Conservation (phyloP, 2,888 invertebrate genomes). For the Hesperia comma region DNA sequence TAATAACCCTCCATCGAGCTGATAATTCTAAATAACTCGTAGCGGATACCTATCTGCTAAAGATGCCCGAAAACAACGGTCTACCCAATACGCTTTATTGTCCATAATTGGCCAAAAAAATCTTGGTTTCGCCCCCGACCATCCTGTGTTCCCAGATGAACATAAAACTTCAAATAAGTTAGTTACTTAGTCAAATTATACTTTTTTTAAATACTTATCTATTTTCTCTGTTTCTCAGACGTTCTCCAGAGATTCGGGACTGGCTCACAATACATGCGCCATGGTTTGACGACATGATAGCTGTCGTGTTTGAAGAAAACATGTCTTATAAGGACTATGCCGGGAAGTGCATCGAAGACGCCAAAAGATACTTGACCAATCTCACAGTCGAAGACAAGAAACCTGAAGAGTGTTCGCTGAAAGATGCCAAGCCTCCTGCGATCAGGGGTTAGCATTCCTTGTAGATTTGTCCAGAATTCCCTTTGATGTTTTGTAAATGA, state of each 20-base stretch:
- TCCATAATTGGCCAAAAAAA: too few species aligned
- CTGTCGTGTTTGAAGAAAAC: constrained; percentile 85
- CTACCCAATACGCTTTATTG: too few species aligned
- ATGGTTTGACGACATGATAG: constrained; percentile 86
- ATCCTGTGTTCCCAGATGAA: too few species aligned
- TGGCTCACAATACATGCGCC: constrained; percentile 87
- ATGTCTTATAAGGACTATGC: constrained; percentile 57
- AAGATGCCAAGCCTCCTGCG: neutral
- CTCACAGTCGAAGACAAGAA: constrained; percentile 39
- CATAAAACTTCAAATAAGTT: too few species aligned
- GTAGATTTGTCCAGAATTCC: neutral
- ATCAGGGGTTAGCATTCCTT: constrained; percentile 20
- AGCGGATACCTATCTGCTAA: too few species aligned
- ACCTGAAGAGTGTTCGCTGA: constrained; percentile 52
- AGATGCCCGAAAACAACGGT: too few species aligned
- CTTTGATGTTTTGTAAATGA: neutral
- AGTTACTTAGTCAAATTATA: too few species aligned
- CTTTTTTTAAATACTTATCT: too few species aligned
- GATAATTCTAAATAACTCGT: too few species aligned
- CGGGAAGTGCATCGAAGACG: constrained; percentile 42
- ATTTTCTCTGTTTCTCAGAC: constrained; percentile 36
- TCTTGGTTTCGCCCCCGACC: too few species aligned
- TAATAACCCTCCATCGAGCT: too few species aligned
- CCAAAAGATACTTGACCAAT: constrained; percentile 45
- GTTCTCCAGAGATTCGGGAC: constrained; percentile 84